Conservation (phyloP, 2,797 vertebrate species). For the Pseudomugil gertrudae region DNA sequence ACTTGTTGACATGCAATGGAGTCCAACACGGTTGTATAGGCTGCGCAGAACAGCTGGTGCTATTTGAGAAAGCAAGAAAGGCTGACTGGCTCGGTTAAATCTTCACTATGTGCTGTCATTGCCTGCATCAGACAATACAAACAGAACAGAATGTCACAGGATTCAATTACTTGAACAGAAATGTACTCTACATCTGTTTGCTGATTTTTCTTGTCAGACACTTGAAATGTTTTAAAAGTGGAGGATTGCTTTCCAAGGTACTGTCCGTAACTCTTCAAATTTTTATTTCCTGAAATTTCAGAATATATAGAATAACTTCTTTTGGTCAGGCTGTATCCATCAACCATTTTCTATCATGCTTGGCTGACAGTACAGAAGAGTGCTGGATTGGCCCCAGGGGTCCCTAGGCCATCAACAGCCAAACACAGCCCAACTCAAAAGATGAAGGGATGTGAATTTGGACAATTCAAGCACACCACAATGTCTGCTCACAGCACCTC, state of each 20-base stretch:
- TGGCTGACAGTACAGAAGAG: conserved; percentile 61
- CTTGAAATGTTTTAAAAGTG: conserved; percentile 32
- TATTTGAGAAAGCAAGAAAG: conserved; percentile 48
- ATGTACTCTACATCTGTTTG: conserved; percentile 24
- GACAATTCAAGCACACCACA: conserved; percentile 51
- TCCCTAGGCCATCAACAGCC: conserved; percentile 59
- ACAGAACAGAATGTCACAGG: conserved; percentile 18
- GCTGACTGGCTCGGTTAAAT: conserved; percentile 33
- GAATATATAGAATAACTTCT: conserved; percentile 25
- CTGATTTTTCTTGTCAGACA: conserved; percentile 32
- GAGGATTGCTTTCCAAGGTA: conserved; percentile 21
- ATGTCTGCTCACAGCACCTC: conserved; percentile 59
- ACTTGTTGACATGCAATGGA: conserved; percentile 63
- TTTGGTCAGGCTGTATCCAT: conserved; percentile 48
- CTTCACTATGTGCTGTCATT: conserved; percentile 29
- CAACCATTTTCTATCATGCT: conserved; percentile 59
- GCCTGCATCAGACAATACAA: conserved; percentile 40
- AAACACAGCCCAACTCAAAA: conserved; percentile 59
- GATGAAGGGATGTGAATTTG: conserved; percentile 66
- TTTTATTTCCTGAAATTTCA: conserved; percentile 24
- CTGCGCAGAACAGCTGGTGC: conserved; percentile 53
- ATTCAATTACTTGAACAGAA: conserved; percentile 21
- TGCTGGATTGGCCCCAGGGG: conserved; percentile 42
- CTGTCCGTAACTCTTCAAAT: conserved; percentile 31
- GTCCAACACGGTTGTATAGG: conserved; percentile 47